Evolutionary conservation across 2,888 invertebrate species (phyloP).

Genomic region (Blomia tropicalis): DNA sequence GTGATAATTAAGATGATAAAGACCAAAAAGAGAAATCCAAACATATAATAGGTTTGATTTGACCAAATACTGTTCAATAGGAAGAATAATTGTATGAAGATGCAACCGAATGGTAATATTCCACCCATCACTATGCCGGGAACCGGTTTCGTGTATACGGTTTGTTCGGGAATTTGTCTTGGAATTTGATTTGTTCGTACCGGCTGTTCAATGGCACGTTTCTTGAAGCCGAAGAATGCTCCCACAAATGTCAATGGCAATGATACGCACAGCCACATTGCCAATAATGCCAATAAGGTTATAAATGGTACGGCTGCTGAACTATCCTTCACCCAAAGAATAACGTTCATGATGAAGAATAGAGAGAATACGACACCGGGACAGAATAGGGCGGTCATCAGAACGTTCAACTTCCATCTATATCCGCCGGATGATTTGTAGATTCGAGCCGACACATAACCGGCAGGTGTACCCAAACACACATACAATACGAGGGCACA

Average conservation of each 20-base stretch:
- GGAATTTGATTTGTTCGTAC: slow-evolving; percentile 98
- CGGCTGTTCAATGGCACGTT: slow-evolving; percentile 87
- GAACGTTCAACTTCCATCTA: slow-evolving; percentile 94
- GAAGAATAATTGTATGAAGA: slow-evolving; percentile 97
- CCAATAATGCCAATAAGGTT: slow-evolving; percentile 76
- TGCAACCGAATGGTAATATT: slow-evolving; percentile 91
- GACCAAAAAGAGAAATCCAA: slow-evolving; percentile 92
- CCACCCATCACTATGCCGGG: slow-evolving; percentile 97
- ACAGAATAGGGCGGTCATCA: slow-evolving; percentile 85
- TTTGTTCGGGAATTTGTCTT: slow-evolving; percentile 93
- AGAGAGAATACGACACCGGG: slow-evolving; percentile 91
- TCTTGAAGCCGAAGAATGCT: slow-evolving; percentile 94
- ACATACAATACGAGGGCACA: slow-evolving; percentile 87
- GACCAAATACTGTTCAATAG: slow-evolving; percentile 95
- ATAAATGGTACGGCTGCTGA: slow-evolving; percentile 94
- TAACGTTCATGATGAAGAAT: slow-evolving; percentile 90
- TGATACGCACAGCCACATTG: slow-evolving; percentile 95
- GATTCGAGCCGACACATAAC: slow-evolving; percentile 86
- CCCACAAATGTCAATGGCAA: slow-evolving; percentile 94
- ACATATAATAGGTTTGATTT: slow-evolving; percentile 97
- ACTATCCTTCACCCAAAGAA: slow-evolving; percentile 87
- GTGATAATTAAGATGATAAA: slow-evolving; percentile 93
- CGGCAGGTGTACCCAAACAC: slow-evolving; percentile 87
- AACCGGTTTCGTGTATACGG: slow-evolving; percentile 78
- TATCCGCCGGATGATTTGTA: slow-evolving; percentile 96